Evolutionary conservation across 2,113 vertebrate species (phyloP).

Genomic region (Ranitomeya variabilis): DNA sequence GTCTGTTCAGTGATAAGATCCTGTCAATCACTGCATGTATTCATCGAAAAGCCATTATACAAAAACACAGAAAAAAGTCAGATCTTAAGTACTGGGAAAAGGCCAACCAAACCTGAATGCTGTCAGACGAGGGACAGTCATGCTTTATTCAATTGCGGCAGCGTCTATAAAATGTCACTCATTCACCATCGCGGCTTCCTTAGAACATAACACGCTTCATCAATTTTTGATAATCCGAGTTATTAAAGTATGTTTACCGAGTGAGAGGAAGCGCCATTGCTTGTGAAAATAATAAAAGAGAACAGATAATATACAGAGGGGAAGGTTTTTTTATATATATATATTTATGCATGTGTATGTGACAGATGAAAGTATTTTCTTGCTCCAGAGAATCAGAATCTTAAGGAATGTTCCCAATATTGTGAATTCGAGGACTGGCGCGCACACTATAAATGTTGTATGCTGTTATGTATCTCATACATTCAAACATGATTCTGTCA

Average conservation of each 20-base stretch:
- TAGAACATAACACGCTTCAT: constrained; percentile 54
- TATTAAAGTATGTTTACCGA: constrained; percentile 57
- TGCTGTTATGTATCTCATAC: constrained; percentile 53
- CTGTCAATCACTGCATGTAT: constrained; percentile 75
- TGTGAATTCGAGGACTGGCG: not conserved
- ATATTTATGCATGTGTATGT: constrained; percentile 52
- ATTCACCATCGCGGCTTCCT: constrained; percentile 45
- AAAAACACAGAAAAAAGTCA: constrained; percentile 59
- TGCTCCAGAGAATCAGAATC: constrained; percentile 35
- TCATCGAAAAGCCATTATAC: constrained; percentile 70
- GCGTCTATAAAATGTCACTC: constrained; percentile 56
- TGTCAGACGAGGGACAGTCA: constrained; percentile 64
- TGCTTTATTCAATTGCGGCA: constrained; percentile 58
- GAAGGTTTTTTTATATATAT: not conserved
- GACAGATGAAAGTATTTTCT: constrained; percentile 41
- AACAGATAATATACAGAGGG: constrained; percentile 35
- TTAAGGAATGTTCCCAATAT: constrained; percentile 32
- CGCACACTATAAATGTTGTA: constrained; percentile 36
- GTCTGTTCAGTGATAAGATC: constrained; percentile 73
- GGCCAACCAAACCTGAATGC: constrained; percentile 71
- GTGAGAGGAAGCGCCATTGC: constrained; percentile 18
- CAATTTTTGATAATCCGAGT: constrained; percentile 57
- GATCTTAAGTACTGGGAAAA: constrained; percentile 70
- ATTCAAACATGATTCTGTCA: constrained; percentile 55
- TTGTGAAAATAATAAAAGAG: constrained; percentile 52